These are phyloP conservation scores for Linyphia triangularis DNA, from an alignment of 2,888 invertebrate genomes.

Conservation along the genomic window DNA sequence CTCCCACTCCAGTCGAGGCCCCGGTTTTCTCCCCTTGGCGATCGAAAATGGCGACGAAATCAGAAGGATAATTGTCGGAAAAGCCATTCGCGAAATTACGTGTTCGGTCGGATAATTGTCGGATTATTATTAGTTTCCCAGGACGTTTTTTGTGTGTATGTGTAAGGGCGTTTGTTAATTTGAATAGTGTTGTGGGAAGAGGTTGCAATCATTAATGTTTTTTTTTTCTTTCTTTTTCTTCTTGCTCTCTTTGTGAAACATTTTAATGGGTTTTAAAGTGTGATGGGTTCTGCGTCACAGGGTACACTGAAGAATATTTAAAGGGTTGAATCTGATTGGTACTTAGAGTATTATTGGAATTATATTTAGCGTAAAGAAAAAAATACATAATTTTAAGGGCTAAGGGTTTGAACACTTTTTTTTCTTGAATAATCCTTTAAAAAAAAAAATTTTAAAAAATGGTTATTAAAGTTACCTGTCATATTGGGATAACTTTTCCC, in stretches of 20 bases:
- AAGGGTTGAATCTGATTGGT: neutral
- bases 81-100: constrained; percentile 64
- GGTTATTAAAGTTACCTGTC: no score
- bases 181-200: neutral
- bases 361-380: neutral
- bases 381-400: no score
- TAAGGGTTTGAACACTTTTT: no score
- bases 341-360: neutral
- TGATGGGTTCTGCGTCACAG: neutral
- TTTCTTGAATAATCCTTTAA: no score
- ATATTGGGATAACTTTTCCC: no score
- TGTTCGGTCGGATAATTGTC: constrained; percentile 53
- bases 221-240: neutral
- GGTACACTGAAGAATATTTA: neutral
- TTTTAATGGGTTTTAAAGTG: constrained; percentile 34
- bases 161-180: neutral
- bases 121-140: constrained; percentile 22
- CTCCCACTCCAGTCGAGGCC: neutral
- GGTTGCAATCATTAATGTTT: neutral
- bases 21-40: constrained; percentile 12
- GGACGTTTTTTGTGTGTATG: neutral
- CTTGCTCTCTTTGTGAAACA: neutral
- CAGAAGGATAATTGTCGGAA: constrained; percentile 54
- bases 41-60: constrained; percentile 16
- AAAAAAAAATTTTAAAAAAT: no score